These are phyloP conservation scores for Premnoplex brunnescens DNA, from an alignment of 2,797 vertebrate genomes.

Conservation along the genomic window DNA sequence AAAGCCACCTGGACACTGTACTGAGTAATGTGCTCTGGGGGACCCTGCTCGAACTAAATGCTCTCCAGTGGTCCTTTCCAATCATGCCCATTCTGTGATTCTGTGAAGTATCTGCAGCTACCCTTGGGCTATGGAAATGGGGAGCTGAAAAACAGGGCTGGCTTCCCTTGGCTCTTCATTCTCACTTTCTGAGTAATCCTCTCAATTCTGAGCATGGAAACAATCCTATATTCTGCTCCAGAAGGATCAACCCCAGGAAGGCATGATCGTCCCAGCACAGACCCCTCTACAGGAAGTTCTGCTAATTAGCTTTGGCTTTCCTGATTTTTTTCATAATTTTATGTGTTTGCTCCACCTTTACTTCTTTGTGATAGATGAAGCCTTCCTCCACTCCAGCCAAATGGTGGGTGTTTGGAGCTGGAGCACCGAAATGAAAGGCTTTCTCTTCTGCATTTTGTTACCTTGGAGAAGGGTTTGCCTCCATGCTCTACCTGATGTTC, in stretches of 20 bases:
- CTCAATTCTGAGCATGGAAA: not conserved
- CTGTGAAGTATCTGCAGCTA: not conserved
- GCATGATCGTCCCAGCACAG: not conserved
- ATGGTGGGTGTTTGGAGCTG: not conserved
- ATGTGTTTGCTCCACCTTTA: not conserved
- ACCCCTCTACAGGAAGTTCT: not conserved
- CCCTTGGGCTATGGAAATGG: not conserved
- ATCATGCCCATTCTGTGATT: not conserved
- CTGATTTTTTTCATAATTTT: not conserved
- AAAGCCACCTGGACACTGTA: not conserved
- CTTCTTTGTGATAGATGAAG: not conserved
- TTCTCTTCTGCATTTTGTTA: not conserved
- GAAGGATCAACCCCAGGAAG: not conserved
- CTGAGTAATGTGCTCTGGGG: not conserved
- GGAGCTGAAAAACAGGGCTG: not conserved
- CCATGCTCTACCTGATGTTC: rapidly evolving
- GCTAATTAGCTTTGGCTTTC: not conserved
- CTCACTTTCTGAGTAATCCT: not conserved
- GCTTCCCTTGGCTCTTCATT: not conserved
- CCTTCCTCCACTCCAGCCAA: not conserved
- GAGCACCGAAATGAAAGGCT: not conserved
- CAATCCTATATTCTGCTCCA: not conserved
- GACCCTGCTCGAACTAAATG: not conserved
- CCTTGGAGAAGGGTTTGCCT: not conserved
- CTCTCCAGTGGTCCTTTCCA: not conserved